phyloP scores from a whole-genome alignment of 2,113 vertebrate species.

The Paracanthobrama guichenoti region DNA sequence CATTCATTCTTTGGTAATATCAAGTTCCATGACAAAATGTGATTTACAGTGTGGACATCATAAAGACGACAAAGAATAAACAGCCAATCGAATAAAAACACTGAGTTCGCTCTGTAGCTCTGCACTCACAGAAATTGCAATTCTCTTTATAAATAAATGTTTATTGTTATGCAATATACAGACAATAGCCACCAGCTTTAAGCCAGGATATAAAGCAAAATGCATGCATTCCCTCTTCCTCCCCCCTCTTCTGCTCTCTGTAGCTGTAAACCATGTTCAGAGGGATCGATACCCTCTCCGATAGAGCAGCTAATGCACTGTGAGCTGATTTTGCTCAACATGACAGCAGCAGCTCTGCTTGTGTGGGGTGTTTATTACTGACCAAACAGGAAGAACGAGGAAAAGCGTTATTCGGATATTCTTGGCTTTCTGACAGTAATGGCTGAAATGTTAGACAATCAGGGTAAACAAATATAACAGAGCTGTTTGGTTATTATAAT shows the following conservation, averaged over 20 bases:
- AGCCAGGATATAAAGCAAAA: slow-evolving; percentile 50
- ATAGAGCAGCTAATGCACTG: slow-evolving; percentile 60
- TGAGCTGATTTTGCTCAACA: slow-evolving; percentile 53
- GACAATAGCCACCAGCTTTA: slow-evolving; percentile 23
- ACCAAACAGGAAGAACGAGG: slow-evolving; percentile 27
- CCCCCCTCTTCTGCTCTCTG: slow-evolving; percentile 42
- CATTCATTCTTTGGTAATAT: background rate
- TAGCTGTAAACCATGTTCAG: slow-evolving; percentile 58
- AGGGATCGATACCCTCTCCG: slow-evolving; percentile 61
- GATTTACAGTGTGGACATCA: background rate
- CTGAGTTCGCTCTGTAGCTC: background rate
- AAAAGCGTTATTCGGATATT: slow-evolving; percentile 41
- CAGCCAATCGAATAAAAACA: slow-evolving; percentile 24
- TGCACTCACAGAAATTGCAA: slow-evolving; percentile 27
- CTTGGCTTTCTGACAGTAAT: slow-evolving; percentile 33
- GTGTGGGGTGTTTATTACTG: slow-evolving; percentile 49
- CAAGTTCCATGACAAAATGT: background rate
- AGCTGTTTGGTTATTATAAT: slow-evolving; percentile 24
- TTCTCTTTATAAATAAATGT: slow-evolving; percentile 36
- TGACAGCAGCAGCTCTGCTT: slow-evolving; percentile 52
- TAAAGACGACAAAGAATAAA: background rate
- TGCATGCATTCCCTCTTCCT: slow-evolving; percentile 23
- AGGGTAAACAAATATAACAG: slow-evolving; percentile 35
- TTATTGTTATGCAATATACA: slow-evolving; percentile 54
- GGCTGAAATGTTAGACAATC: slow-evolving; percentile 54